Base-by-base conservation (phyloP, 2,113 vertebrate genomes). In the Typhlomys cinereus region DNA sequence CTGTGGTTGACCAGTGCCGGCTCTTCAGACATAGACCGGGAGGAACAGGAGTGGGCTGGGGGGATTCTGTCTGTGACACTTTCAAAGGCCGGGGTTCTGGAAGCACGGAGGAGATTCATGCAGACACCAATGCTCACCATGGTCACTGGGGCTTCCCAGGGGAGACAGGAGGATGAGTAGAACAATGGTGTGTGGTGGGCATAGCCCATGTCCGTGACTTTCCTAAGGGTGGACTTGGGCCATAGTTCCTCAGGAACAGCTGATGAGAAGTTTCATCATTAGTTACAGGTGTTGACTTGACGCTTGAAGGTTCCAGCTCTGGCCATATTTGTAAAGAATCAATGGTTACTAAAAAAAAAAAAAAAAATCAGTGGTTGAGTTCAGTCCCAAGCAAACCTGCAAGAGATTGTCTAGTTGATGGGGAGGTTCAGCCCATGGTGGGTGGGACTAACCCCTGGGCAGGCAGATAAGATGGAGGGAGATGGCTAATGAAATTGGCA, bases 1-100 rank as follows among this genome's bases (percentile, higher is more conserved):
- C 79, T 31, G 44, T 29, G 20, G 59, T 67, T 29, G 10, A 1
- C 11, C 0, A 9, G 18, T 36, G 36, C 23, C 0, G 0, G 14
- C 1, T 18, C 74, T 25, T 41, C 73, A 27, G 80, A 62, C 18
- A 54, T 18, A 34, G 76, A n/a, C n/a, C n/a, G n/a, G n/a, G n/a
- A 46, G 31, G 9, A 31, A 7, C 48, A 31, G 59, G 66, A 41
- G 10, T 27, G 31, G 41, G 73, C 0, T 12, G 8, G 6, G 2
- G 17, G 34, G 9, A 0, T 31, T 39, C 39, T 52, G 73, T 64
- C 54, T 83, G 27, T 39, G n/a, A n/a, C n/a, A n/a, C n/a, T n/a
- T n/a, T 48, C n/a, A 44, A 46, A 25, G 61, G 27, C 46, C n/a
- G 29, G 3, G n/a, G 20, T 10, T 67, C 80, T 50, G 31, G 25